phyloP scores from a whole-genome alignment of 2,113 vertebrate species.

The Pionites leucogaster region DNA sequence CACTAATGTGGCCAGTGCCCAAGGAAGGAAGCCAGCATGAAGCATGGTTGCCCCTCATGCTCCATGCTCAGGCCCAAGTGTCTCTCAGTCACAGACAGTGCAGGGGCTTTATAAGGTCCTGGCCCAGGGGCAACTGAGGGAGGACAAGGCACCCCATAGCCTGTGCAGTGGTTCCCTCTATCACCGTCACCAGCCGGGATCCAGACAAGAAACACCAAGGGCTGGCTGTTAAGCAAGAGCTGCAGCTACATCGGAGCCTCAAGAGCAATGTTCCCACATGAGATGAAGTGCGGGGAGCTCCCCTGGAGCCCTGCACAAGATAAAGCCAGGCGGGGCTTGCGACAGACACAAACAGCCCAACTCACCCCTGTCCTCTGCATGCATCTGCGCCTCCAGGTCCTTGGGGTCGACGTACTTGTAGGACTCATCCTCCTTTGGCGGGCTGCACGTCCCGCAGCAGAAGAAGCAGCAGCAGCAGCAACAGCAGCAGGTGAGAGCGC shows the following conservation, averaged over 20 bases:
- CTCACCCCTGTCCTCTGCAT: slow-evolving; percentile 77
- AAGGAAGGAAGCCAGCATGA: neutral
- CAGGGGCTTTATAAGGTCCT: neutral
- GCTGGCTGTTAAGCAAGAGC: neutral
- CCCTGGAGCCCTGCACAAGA: neutral
- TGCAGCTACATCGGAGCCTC: neutral
- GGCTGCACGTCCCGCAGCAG: slow-evolving; percentile 87
- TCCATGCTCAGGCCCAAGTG: accelerated
- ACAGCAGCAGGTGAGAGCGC: slow-evolving; percentile 85
- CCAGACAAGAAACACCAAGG: accelerated
- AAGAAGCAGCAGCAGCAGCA: slow-evolving; percentile 92
- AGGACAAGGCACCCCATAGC: neutral
- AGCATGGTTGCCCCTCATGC: accelerated
- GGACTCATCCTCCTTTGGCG: slow-evolving; percentile 79
- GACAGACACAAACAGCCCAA: accelerated
- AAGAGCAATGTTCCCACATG: accelerated
- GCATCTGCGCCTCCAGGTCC: slow-evolving; percentile 85
- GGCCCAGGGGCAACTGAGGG: too few relatives aligned
- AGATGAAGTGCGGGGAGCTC: accelerated
- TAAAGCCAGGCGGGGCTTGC: neutral
- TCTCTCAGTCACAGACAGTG: neutral
- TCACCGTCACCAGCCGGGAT: neutral
- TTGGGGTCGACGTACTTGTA: slow-evolving; percentile 83
- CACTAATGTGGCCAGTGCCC: neutral
- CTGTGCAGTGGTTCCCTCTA: accelerated